Evolutionary conservation across 1,140 invertebrate genomes (phyloP).

Genomic region (Mactra quadrangularis): DNA sequence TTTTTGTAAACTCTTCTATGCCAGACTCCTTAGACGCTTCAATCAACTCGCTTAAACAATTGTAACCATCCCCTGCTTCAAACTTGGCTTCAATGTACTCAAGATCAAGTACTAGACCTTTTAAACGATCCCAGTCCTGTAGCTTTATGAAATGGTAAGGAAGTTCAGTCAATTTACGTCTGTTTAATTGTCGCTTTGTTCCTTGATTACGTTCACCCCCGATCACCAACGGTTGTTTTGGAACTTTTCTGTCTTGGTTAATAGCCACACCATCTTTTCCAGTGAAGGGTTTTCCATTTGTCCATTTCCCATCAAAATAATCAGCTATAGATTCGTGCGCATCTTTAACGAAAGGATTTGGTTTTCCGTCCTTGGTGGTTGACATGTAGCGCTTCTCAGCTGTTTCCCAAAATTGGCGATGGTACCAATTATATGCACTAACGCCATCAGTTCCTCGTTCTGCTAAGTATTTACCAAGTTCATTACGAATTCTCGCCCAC

Average conservation of each 20-base stretch:
- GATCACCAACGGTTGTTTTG: conserved; percentile 34
- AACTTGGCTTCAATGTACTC: conserved; percentile 57
- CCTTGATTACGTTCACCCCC: conserved; percentile 11
- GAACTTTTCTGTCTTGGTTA: conserved; percentile 44
- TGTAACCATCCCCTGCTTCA: conserved; percentile 51
- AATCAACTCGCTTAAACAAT: conserved; percentile 53
- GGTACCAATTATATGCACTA: conserved; percentile 72
- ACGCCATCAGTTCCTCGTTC: conserved; percentile 94
- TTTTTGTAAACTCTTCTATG: conserved; percentile 13
- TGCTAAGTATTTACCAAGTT: conserved; percentile 97
- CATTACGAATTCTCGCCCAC: conserved; percentile 87
- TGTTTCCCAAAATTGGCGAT: conserved; percentile 70
- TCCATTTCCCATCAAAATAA: conserved; percentile 55
- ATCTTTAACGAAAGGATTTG: conserved; percentile 6
- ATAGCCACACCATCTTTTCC: conserved; percentile 21
- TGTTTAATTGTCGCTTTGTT: conserved; percentile 28
- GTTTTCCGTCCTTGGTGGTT: conserved; percentile 84
- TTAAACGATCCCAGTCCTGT: conserved; percentile 46
- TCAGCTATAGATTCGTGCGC: conserved; percentile 48
- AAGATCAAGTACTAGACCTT: conserved; percentile 24
- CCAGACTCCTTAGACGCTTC: conserved; percentile 37
- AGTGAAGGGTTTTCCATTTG: conserved; percentile 33
- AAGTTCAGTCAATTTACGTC: conserved; percentile 42
- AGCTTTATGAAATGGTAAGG: conserved; percentile 48
- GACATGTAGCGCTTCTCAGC: conserved; percentile 95